Evolutionary conservation across 2,797 vertebrate species (phyloP), one percentile per base, ranked within the genome.

Genomic region (Ptychadena robeensis): DNA sequence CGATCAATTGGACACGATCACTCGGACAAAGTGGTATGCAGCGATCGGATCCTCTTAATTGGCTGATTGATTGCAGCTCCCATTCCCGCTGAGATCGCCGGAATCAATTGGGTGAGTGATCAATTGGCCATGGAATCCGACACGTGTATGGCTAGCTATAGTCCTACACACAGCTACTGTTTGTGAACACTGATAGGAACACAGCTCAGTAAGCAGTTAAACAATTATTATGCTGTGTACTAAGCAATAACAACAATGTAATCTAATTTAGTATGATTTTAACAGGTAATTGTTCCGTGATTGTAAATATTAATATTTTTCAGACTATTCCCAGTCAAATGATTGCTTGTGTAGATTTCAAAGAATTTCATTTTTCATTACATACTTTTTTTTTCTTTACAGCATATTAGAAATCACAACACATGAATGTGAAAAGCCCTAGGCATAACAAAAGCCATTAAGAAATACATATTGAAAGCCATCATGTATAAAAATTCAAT

Each of bases 401-500:
- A 2, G 78, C 35, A 64, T 86, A 82, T 74, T 85, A 85, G 88
- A 73, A 87, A 35, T 69, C 76, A 48, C 86, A 59, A 89, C 85
- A 90, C 82, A 89, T 92, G 86, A 91, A 90, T 82, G 88, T 89
- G 87, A 86, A 85, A 89, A 89, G 87, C 90, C 91, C 89, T 85
- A 92, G 91, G 91, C 91, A 88, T 85, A 91, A 92, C 86, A 91
- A 88, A 91, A 92, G 82, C 85, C 86, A 91, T 93, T 92, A 92
- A 88, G 88, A 91, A 90, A 57, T 88, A 91, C 89, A 91, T 91
- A 91, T 91, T 88, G 91, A 89, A 92, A 92, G 91, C 87, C 87
- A 85, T 88, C 88, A 90, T 82, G 80, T 91, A 91, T 90, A 91
- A 92, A 92, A 93, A 91, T 91, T 92, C 90, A 89, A 87, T 92